Evolutionary conservation across 2,113 vertebrate species (phyloP).

Genomic region (Athene noctua): DNA sequence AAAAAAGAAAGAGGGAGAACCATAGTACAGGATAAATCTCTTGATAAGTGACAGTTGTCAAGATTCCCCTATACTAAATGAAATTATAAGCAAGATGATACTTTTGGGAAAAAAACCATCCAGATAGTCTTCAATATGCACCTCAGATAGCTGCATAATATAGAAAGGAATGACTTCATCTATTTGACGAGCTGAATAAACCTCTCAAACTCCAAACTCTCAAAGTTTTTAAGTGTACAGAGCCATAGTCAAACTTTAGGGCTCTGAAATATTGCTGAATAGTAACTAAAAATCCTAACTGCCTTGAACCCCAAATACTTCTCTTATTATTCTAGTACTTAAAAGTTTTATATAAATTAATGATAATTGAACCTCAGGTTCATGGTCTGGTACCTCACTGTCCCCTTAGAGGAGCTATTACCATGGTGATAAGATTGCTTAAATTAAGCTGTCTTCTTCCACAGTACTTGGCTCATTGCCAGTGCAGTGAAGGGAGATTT

Average conservation of each 20-base stretch:
- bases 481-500: slow-evolving; percentile 54
- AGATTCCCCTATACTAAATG: neutral
- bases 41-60: neutral
- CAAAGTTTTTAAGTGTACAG: neutral
- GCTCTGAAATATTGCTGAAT: neutral
- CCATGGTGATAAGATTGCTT: slow-evolving; percentile 54
- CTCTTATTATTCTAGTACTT: neutral
- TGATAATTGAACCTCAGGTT: slow-evolving; percentile 50
- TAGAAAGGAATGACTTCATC: neutral
- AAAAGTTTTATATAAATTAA: slow-evolving; percentile 43
- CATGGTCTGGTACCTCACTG: slow-evolving; percentile 40
- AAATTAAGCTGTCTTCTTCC: slow-evolving; percentile 55
- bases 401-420: slow-evolving; percentile 42
- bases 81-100: neutral
- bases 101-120: neutral
- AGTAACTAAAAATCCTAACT: neutral
- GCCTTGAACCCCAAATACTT: slow-evolving; percentile 6
- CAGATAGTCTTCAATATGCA: neutral
- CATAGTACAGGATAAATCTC: neutral
- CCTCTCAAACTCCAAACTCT: neutral
- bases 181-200: neutral
- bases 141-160: neutral
- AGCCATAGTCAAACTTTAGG: neutral
- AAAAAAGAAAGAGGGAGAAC: neutral
- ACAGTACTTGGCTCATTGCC: slow-evolving; percentile 44